Conservation (phyloP, 2,113 vertebrate genomes). For the Eubucco bourcierii region DNA sequence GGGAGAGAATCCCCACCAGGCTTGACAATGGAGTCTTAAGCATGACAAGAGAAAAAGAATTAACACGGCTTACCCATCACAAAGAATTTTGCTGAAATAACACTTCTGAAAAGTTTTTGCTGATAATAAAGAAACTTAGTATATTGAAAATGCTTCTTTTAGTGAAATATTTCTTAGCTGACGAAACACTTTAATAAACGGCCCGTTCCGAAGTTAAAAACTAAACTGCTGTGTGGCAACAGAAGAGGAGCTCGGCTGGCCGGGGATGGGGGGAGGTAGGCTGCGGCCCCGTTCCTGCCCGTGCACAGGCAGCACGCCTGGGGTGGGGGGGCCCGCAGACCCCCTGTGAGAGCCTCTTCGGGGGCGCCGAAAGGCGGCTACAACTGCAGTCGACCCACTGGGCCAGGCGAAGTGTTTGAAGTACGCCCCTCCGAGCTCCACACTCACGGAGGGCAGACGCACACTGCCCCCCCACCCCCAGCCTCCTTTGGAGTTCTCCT, state of each 20-base stretch:
- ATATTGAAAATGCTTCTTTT: background rate
- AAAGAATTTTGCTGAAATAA: conserved; percentile 67
- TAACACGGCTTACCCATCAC: conserved; percentile 75
- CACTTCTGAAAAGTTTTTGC: conserved; percentile 63
- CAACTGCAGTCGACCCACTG: background rate
- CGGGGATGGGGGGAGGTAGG: too few relatives aligned
- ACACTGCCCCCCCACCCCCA: background rate
- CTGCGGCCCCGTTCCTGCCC: background rate
- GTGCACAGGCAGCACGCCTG: background rate
- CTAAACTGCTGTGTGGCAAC: background rate
- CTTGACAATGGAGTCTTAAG: conserved; percentile 76
- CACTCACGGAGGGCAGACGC: background rate
- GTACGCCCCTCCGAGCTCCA: background rate
- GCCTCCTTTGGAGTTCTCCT: background rate
- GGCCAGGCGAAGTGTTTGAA: background rate
- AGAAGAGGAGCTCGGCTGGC: too few relatives aligned
- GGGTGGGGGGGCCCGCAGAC: background rate
- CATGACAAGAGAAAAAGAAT: conserved; percentile 65
- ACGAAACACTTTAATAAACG: background rate
- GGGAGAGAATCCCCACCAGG: conserved; percentile 75
- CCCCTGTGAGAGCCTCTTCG: background rate
- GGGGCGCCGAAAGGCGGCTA: background rate
- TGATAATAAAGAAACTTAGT: conserved; percentile 38
- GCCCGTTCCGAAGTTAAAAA: background rate
- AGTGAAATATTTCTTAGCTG: conserved; percentile 24